phyloP scores from a whole-genome alignment of 2,888 invertebrate species.

The Calliopum simillimum region DNA sequence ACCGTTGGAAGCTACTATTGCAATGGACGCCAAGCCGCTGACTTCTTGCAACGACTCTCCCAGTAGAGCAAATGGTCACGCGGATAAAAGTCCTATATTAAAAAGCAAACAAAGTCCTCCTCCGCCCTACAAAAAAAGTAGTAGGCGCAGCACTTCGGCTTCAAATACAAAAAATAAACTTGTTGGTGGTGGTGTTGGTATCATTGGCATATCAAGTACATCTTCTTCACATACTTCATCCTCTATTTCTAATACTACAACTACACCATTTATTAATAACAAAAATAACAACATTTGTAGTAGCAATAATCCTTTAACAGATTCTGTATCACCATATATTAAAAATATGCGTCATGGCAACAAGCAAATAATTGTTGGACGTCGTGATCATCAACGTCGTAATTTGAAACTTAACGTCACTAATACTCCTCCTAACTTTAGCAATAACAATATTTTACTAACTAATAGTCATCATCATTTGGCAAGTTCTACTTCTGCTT shows the following conservation, averaged over 20 bases:
- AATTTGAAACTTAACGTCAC: constrained; percentile 47
- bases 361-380: constrained; percentile 34
- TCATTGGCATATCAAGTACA: no score
- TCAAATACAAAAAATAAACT: background rate
- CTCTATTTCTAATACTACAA: background rate
- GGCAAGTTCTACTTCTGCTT: constrained; percentile 17
- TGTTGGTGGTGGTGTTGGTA: background rate
- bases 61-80: constrained; percentile 57
- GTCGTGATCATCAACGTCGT: constrained; percentile 47
- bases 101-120: constrained; percentile 36
- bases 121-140: constrained; percentile 33
- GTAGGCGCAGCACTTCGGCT: background rate
- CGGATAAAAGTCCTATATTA: constrained; percentile 56
- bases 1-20: constrained; percentile 47
- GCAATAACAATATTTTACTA: constrained; percentile 40
- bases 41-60: constrained; percentile 55
- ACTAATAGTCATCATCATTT: constrained; percentile 42
- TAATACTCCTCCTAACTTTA: constrained; percentile 28
- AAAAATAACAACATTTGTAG: constrained; percentile 19
- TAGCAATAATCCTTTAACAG: constrained; percentile 8
- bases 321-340: background rate
- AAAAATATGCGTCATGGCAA: constrained; percentile 10
- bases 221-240: background rate
- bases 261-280: constrained; percentile 14
- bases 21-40: constrained; percentile 53